A percentile compares a stretch with the other conserved stretches of the same genome.
Conservation (phyloP, 2,113 vertebrate species). For the Panthera leo region DNA sequence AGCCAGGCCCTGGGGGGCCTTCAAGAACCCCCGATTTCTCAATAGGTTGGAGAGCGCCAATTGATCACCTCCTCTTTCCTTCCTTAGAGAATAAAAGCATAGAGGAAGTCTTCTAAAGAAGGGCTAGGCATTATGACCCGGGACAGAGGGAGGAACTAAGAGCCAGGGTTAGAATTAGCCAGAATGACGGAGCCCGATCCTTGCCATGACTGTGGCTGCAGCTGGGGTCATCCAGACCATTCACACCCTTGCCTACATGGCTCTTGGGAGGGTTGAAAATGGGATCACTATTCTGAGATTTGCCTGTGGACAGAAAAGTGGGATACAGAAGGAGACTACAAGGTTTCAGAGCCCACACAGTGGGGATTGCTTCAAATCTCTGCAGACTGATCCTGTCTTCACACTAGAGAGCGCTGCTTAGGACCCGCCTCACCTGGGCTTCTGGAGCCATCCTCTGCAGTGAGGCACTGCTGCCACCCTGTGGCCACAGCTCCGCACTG, state of each 20-base stretch:
- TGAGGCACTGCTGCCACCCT: constrained; percentile 72
- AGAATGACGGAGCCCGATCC: not conserved
- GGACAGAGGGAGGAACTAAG: not conserved
- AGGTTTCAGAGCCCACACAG: not conserved
- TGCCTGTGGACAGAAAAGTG: not conserved
- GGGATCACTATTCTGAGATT: not conserved
- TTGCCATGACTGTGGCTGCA: not conserved
- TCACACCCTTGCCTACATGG: not conserved
- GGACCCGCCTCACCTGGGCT: not conserved
- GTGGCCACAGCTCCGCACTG: constrained; percentile 55
- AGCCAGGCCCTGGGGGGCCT: constrained; percentile 57
- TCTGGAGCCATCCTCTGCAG: not conserved
- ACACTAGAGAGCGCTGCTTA: not conserved
- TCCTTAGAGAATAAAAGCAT: not conserved
- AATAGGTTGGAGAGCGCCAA: constrained; percentile 62
- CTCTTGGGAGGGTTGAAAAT: not conserved
- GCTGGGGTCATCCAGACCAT: not conserved
- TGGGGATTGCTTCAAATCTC: not conserved
- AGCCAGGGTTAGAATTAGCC: not conserved
- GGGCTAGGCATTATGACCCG: not conserved
- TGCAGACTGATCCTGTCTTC: not conserved
- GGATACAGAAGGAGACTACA: not conserved
- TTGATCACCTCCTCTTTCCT: constrained; percentile 25
- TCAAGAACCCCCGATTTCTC: constrained; percentile 68
- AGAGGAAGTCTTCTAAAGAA: not conserved